Percentiles rank a stretch among this genome's conserved stretches.
phyloP scores from a whole-genome alignment of 1,140 invertebrate species.

The Steinernema khuongi region DNA sequence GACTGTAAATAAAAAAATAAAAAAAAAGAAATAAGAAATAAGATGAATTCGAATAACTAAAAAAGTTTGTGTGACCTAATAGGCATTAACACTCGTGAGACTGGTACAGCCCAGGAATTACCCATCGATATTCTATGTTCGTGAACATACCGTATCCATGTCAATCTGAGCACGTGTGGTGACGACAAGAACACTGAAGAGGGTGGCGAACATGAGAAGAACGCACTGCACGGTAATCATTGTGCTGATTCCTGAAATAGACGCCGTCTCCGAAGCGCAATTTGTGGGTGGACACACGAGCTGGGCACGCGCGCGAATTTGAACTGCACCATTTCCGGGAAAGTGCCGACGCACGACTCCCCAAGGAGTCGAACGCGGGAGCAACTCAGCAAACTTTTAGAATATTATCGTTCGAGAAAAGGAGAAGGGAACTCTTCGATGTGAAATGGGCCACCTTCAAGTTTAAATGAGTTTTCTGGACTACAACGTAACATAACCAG shows the following conservation, averaged over 20 bases:
- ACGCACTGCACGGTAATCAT: conserved; percentile 12
- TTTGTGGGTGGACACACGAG: background rate
- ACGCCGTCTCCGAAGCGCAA: background rate
- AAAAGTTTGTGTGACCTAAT: no score
- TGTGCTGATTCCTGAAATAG: background rate
- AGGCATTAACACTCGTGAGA: no score
- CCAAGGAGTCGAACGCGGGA: background rate
- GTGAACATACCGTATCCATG: background rate
- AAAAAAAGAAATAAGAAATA: no score
- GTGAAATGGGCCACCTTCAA: no score
- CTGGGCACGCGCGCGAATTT: background rate
- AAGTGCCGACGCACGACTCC: background rate
- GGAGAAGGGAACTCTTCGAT: no score
- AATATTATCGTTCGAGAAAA: no score
- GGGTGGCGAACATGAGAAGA: conserved; percentile 4
- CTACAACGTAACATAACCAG: background rate
- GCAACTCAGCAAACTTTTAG: background rate
- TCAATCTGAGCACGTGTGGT: conserved; percentile 1
- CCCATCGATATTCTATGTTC: no score
- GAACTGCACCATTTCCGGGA: background rate
- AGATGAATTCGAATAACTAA: no score
- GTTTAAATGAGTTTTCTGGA: background rate
- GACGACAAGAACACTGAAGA: background rate
- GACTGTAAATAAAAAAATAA: no score
- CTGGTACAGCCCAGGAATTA: background rate